A percentile compares a stretch with the other conserved stretches of the same genome.
Conservation (phyloP, 2,797 vertebrate species). For the Halcyon leucocephala region DNA sequence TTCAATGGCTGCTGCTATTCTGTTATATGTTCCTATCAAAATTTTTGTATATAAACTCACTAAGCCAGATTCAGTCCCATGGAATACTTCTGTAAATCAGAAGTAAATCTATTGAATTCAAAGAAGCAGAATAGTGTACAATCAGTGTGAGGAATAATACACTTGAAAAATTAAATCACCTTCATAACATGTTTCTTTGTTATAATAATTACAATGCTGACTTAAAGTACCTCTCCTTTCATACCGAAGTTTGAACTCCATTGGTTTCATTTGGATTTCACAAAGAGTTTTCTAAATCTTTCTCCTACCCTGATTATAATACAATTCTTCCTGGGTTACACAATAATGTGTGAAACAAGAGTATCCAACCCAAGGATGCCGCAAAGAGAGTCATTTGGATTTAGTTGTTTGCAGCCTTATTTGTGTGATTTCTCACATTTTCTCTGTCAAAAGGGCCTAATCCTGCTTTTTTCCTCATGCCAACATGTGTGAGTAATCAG, state of each 20-base stretch:
- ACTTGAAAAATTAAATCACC: neutral
- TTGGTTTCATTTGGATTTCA: neutral
- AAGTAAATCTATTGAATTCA: neutral
- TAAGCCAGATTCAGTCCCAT: neutral
- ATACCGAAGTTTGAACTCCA: neutral
- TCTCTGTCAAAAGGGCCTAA: neutral
- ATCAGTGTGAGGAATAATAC: neutral
- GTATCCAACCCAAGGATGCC: neutral
- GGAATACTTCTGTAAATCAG: neutral
- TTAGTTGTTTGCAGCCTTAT: neutral
- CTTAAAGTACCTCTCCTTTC: neutral
- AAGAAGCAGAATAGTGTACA: neutral
- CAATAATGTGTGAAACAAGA: neutral
- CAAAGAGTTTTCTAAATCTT: neutral
- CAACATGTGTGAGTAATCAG: neutral
- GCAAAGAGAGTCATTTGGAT: neutral
- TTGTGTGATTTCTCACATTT: slow-evolving; percentile 26
- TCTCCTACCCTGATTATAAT: neutral
- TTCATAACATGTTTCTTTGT: neutral
- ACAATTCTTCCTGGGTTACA: neutral
- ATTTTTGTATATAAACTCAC: neutral
- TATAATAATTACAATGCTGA: neutral
- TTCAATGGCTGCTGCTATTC: neutral
- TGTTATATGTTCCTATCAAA: neutral
- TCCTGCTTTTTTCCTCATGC: neutral